phyloP scores from a whole-genome alignment of 2,888 invertebrate genomes.

The Chrysolina haemoptera region DNA sequence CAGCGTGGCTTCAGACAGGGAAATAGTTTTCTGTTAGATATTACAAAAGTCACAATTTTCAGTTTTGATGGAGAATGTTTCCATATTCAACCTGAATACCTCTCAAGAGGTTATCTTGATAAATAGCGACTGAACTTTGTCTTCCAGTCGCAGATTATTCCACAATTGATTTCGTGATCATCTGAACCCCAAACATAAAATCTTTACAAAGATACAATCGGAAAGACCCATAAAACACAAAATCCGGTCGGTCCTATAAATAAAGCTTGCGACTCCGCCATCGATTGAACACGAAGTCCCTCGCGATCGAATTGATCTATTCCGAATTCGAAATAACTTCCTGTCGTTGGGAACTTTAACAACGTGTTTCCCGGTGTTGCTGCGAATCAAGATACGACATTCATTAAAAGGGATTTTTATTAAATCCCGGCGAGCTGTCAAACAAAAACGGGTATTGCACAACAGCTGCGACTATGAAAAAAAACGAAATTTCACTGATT shows the following conservation, averaged over 20 bases:
- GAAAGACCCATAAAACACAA: conserved; percentile 3
- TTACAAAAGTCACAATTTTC: too few relatives aligned
- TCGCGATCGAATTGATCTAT: conserved; percentile 20
- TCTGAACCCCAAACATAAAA: too few relatives aligned
- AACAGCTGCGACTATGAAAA: conserved; percentile 39
- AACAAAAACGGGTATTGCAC: conserved; percentile 26
- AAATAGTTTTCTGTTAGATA: too few relatives aligned
- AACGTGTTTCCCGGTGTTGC: conserved; percentile 24
- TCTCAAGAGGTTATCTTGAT: too few relatives aligned
- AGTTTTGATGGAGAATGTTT: too few relatives aligned
- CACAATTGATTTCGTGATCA: too few relatives aligned
- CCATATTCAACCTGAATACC: too few relatives aligned
- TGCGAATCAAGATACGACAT: conserved; percentile 41
- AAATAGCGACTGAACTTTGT: too few relatives aligned
- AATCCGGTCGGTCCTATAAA: not conserved
- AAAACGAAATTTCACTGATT: conserved; percentile 21
- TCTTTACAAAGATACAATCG: too few relatives aligned
- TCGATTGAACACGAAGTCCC: not conserved
- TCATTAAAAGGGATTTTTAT: conserved; percentile 49
- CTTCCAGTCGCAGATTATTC: too few relatives aligned
- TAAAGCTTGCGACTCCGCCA: not conserved
- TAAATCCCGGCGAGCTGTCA: conserved; percentile 27
- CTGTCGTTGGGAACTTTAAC: conserved; percentile 23
- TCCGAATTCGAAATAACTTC: conserved; percentile 27
- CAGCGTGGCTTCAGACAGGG: too few relatives aligned